Evolutionary conservation across 2,113 vertebrate genomes (phyloP).

Genomic region (Xerus inauris): DNA sequence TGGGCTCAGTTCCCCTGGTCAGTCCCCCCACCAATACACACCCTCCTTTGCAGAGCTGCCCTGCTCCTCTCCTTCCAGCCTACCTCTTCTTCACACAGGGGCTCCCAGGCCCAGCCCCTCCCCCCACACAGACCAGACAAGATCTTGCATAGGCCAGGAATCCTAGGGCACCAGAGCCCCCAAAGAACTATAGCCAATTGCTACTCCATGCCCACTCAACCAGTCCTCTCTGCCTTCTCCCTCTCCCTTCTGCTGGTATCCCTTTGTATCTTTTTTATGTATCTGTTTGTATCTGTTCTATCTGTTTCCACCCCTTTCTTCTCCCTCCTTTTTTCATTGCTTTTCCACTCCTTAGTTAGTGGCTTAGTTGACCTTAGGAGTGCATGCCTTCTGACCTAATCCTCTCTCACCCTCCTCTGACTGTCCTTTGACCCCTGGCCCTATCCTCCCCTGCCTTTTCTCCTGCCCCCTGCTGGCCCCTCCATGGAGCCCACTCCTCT

Average conservation of each 20-base stretch:
- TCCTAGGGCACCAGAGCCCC: not conserved
- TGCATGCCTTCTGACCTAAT: not conserved
- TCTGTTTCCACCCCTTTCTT: not conserved
- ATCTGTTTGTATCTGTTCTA: too few relatives aligned
- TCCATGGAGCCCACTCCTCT: constrained; percentile 6
- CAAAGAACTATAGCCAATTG: not conserved
- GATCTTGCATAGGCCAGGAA: not conserved
- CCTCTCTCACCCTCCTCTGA: not conserved
- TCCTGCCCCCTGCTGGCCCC: not conserved
- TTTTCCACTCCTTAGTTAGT: not conserved
- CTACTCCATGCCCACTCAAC: not conserved
- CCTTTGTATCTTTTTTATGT: too few relatives aligned
- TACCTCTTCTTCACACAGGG: constrained; percentile 20
- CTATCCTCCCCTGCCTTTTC: not conserved
- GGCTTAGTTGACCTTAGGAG: not conserved
- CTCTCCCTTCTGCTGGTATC: not conserved
- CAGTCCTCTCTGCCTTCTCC: not conserved
- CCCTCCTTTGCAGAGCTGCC: not conserved
- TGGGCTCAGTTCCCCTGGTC: constrained; percentile 72
- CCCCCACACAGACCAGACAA: constrained; percentile 30
- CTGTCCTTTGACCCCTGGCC: constrained; percentile 14
- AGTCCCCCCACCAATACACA: not conserved
- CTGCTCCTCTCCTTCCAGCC: constrained; percentile 38
- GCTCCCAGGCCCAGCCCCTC: not conserved
- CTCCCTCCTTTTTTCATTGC: not conserved